phyloP scores from a whole-genome alignment of 2,797 vertebrate species.

The Sebastes elongatus region DNA sequence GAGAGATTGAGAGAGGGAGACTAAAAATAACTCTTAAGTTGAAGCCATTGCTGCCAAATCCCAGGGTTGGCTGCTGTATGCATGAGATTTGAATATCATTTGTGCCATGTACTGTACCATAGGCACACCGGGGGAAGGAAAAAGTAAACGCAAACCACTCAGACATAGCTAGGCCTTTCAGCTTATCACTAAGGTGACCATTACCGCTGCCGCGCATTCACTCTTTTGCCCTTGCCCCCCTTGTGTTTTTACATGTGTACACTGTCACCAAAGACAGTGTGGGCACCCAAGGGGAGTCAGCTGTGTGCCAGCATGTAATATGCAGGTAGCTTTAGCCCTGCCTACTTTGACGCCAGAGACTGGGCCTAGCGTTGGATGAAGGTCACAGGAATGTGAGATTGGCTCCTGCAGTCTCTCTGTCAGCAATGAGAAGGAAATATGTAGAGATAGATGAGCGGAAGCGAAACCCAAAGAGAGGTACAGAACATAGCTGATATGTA shows the following conservation, averaged over 20 bases:
- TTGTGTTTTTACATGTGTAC: slow-evolving; percentile 57
- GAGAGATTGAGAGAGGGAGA: slow-evolving; percentile 63
- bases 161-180: slow-evolving; percentile 34
- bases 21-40: slow-evolving; percentile 85
- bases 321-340: slow-evolving; percentile 76
- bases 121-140: slow-evolving; percentile 28
- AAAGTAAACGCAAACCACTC: slow-evolving; percentile 43
- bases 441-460: slow-evolving; percentile 50
- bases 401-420: slow-evolving; percentile 80
- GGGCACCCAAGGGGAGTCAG: slow-evolving; percentile 50
- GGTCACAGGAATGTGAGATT: slow-evolving; percentile 90
- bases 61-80: slow-evolving; percentile 76
- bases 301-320: slow-evolving; percentile 58
- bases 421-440: slow-evolving; percentile 68
- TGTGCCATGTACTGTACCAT: slow-evolving; percentile 48
- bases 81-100: slow-evolving; percentile 82
- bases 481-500: slow-evolving; percentile 20
- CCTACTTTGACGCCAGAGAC: slow-evolving; percentile 71
- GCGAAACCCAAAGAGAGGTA: slow-evolving; percentile 47
- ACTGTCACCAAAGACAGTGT: slow-evolving; percentile 56
- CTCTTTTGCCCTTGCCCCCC: slow-evolving; percentile 58
- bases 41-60: slow-evolving; percentile 79
- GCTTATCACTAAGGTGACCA: slow-evolving; percentile 67
- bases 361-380: slow-evolving; percentile 86
- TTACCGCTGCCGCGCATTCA: slow-evolving; percentile 3